These are phyloP conservation scores for Mesorhabditis belari DNA, from an alignment of 2,888 invertebrate species.

Conservation along the genomic window DNA sequence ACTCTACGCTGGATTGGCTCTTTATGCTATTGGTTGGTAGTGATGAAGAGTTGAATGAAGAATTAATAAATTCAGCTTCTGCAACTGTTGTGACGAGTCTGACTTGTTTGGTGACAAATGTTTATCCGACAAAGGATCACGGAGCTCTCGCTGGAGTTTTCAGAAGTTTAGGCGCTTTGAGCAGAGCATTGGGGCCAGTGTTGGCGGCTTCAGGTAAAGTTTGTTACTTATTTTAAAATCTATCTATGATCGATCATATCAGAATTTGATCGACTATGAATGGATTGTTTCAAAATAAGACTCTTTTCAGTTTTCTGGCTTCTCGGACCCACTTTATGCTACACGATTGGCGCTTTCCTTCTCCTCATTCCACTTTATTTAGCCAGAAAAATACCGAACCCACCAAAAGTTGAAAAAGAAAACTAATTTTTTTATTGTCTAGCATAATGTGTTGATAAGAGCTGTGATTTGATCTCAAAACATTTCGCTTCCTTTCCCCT, in stretches of 20 bases:
- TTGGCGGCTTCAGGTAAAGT: slow-evolving; percentile 72
- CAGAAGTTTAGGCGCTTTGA: slow-evolving; percentile 85
- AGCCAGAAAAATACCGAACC: slow-evolving; percentile 22
- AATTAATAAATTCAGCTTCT: slow-evolving; percentile 56
- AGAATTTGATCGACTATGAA: too few species aligned
- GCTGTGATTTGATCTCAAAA: background rate
- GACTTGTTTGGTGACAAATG: slow-evolving; percentile 81
- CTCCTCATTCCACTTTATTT: slow-evolving; percentile 66
- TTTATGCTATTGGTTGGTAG: slow-evolving; percentile 80
- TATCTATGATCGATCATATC: too few species aligned
- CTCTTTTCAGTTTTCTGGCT: slow-evolving; percentile 76
- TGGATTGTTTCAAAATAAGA: slow-evolving; percentile 7
- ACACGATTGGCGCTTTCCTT: slow-evolving; percentile 70
- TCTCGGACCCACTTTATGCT: slow-evolving; percentile 75
- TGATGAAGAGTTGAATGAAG: background rate
- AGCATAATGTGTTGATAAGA: slow-evolving; percentile 3
- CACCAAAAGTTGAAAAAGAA: slow-evolving; percentile 5
- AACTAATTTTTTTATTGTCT: background rate
- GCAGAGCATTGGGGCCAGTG: slow-evolving; percentile 83
- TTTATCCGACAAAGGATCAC: slow-evolving; percentile 70
- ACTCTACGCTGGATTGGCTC: slow-evolving; percentile 74
- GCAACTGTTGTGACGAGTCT: slow-evolving; percentile 84
- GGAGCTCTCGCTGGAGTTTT: slow-evolving; percentile 88
- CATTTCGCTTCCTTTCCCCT: too few species aligned
- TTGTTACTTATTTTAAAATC: slow-evolving; percentile 6